Base-by-base conservation (phyloP, 92 coral and sea anemone species). In the Actinernus sp. region DNA sequence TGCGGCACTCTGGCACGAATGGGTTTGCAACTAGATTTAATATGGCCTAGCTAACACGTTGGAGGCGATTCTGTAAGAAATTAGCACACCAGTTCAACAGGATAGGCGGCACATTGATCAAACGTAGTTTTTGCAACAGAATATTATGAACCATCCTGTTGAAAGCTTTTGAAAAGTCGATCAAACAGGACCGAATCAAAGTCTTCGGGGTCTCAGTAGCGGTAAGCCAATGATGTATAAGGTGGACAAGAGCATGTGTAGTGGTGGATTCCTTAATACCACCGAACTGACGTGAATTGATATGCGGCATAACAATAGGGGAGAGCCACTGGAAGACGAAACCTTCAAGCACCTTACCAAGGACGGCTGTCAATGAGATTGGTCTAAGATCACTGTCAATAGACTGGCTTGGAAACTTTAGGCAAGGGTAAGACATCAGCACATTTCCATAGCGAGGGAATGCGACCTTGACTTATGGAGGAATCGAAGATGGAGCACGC, bases 11-110 rank as follows among this genome's bases (percentile, higher is more conserved):
- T 74, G 18, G 83, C 71, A 39, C 40, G 41, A 20, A 60, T 38
- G 21, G 31, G 25, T 28, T 21, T 62, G 68, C 65, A 82, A 31
- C 21, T 32, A n/a, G 84, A 82, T 37, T 39, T 63, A 23, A 36
- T 21, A 26, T 38, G 16, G 28, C 58, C 71, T 1, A 73, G 45
- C 44, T 68, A 24, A 83, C 89, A 2, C 57, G 78, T 23, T 75
- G 83, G 27, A 74, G 52, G 11, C 78, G 78, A 44, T 74, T 49
- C 30, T 55, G 34, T 16, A 82, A 83, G 61, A 83, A 75, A 28
- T 52, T 51, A 39, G 68, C 71, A 48, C 77, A 82, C 88, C 79
- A 65, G 44, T n/a, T n/a, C n/a, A n/a, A n/a, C n/a, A n/a, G n/a
- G n/a, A n/a, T n/a, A n/a, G n/a, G n/a, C n/a, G n/a, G 89, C 24